Conservation (phyloP, 2,113 vertebrate species). For the Furnarius figulus region DNA sequence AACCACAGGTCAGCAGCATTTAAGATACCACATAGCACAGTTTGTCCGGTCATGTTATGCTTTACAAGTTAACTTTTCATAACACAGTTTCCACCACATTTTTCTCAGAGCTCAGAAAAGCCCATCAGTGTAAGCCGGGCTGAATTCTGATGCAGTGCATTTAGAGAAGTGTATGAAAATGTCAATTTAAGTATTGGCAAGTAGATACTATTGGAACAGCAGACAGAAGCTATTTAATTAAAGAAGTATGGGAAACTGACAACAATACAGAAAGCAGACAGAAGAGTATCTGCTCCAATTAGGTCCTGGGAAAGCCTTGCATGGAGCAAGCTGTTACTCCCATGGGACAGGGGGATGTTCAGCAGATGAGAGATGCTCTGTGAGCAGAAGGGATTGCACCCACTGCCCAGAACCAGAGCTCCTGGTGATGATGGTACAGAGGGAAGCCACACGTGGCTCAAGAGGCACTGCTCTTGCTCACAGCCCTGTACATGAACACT, state of each 20-base stretch:
- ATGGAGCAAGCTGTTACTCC: not conserved
- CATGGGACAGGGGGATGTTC: not conserved
- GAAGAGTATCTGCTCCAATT: not conserved
- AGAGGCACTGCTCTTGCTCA: not conserved
- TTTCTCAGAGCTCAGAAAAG: not conserved
- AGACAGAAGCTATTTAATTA: not conserved
- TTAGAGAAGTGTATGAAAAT: not conserved
- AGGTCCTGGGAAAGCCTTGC: not conserved
- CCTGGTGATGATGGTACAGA: not conserved
- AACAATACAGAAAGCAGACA: not conserved
- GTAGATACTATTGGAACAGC: not conserved
- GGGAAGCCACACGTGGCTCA: accelerated
- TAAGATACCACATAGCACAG: not conserved
- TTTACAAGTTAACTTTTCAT: not conserved
- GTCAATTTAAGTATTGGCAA: not conserved
- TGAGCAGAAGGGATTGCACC: too few species aligned
- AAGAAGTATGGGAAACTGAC: not conserved
- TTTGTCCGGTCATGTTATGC: not conserved
- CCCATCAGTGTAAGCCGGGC: accelerated
- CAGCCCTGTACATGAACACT: not conserved
- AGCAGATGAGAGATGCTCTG: not conserved
- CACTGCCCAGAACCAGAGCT: not conserved
- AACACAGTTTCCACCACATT: not conserved
- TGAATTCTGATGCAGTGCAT: not conserved
- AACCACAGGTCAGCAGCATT: not conserved